Base-by-base conservation (phyloP, 92 coral and sea anemone genomes). In the Phenganax subtilis region DNA sequence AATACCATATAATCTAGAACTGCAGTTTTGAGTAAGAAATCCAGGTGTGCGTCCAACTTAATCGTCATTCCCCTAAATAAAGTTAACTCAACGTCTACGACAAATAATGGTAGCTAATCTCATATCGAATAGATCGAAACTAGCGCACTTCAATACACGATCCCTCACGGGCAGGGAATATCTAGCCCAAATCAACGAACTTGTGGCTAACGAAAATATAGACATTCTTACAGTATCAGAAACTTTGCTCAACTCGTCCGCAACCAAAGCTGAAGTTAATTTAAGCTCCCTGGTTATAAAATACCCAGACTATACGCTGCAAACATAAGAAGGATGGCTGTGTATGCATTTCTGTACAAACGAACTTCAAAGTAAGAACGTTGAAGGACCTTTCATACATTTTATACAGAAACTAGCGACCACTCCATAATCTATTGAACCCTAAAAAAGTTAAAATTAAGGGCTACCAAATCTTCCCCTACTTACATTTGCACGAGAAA, bases 381-480 rank as follows among this genome's bases (percentile, higher is more conserved):
- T 27, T 80, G 10, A 80, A 80, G 20, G 57, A 80, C 15, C 84
- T 80, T 9, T 62, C 84, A 17, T 62, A n/a, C 58, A 65, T 68
- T 25, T 80, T 59, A 85, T 80, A 16, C 53, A 37, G 85, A 68
- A 54, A 78, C 79, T n/a, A 81, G 81, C 59, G 85, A 85, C 65
- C 85, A 81, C 74, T 71, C 74, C 75, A 75, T 86, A n/a, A 62
- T 65, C 4, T 86, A 72, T 75, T 31, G 81, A 10, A 54, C 29
- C 30, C 83, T 20, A 20, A 20, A 20, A 20, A 20, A 20, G 25
- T 20, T 84, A 10, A 76, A 77, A 44, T 77, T 84, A 14, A 84
- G 57, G 56, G 53, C 73, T 27, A 56, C 58, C 6, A 81, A 81
- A 20, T 76, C 65, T 55, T 64, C 17, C 16, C 55, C 63, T 81